Evolutionary conservation across 2,113 vertebrate species (phyloP).

Genomic region (Phaethornis superciliosus): DNA sequence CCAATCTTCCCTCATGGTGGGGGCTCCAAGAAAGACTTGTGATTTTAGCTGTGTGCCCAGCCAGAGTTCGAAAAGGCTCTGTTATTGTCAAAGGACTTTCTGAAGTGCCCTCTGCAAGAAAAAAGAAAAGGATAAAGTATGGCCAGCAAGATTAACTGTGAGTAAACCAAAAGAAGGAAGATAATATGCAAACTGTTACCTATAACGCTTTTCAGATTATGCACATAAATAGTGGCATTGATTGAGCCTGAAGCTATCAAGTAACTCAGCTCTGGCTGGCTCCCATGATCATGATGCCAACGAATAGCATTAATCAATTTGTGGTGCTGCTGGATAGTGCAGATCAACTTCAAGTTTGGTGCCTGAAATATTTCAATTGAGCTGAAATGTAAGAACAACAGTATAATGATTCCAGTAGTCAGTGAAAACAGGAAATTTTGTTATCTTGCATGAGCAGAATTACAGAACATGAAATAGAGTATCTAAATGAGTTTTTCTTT

Average conservation of each 20-base stretch:
- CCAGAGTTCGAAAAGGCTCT: slow-evolving; percentile 88
- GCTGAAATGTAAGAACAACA: slow-evolving; percentile 71
- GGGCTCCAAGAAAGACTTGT: slow-evolving; percentile 94
- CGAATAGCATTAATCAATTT: slow-evolving; percentile 91
- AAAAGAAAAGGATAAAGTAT: neutral
- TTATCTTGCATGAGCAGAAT: neutral
- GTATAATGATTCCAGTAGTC: neutral
- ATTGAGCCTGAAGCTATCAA: slow-evolving; percentile 93
- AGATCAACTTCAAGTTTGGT: slow-evolving; percentile 84
- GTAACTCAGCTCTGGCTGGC: slow-evolving; percentile 77
- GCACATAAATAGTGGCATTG: slow-evolving; percentile 89
- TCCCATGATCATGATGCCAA: slow-evolving; percentile 88
- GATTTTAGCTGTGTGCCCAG: slow-evolving; percentile 92
- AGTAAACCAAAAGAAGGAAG: neutral
- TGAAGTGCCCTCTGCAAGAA: slow-evolving; percentile 78
- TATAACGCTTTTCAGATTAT: slow-evolving; percentile 81
- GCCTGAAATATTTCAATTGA: slow-evolving; percentile 88
- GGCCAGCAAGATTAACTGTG: neutral
- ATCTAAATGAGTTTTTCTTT: neutral
- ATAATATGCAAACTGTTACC: slow-evolving; percentile 73
- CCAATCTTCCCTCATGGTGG: slow-evolving; percentile 87
- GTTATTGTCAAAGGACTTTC: slow-evolving; percentile 82
- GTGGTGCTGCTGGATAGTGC: slow-evolving; percentile 94
- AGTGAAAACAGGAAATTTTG: neutral
- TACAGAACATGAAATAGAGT: neutral